Evolutionary conservation across 1,140 invertebrate genomes (phyloP), one percentile per base, ranked within the genome.

Genomic region (Chelonus insularis): DNA sequence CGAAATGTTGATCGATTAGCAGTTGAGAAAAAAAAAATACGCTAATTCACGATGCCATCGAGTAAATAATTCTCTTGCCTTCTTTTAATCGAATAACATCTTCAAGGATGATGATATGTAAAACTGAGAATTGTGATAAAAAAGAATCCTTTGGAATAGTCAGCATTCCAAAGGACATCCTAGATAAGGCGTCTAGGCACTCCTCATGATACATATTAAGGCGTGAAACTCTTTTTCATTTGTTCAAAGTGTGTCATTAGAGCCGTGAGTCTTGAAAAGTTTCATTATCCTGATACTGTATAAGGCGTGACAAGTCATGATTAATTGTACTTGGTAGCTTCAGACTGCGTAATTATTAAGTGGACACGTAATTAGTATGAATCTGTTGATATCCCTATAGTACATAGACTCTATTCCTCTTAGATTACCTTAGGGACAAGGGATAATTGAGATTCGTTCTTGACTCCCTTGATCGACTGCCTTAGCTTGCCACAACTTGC

Each of bases 371-470:
- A 68, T 65, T 64, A 63, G 56, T 50, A 8, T 48, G 48, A 51
- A 43, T 57, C 12, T n/a, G 52, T 51, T 62, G 52, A 57, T 62
- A 57, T 57, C 34, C 54, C 11, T 14, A 8, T 9, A 12, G 39
- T 57, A 55, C 34, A 51, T 39, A 50, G 20, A 21, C 11, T 39
- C n/a, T 45, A 23, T 48, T 29, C 4, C 29, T 5, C 4, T 12
- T 52, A 12, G 8, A 52, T 52, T 52, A 52, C 50, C 57, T 48
- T 48, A 48, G 41, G 34, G 48, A 59, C 48, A 52, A 58, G 45
- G 47, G 56, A 63, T 63, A 63, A 63, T 63, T 63, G 62, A 63
- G 62, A 63, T 63, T 63, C 62, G 36, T 48, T 63, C 32, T 62
- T 54, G 36, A 62, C 23, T 29, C 48, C 59, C 23, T 51, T 62